These are phyloP conservation scores for Tinea pellionella DNA, from an alignment of 2,888 invertebrate genomes.

Conservation along the genomic window DNA sequence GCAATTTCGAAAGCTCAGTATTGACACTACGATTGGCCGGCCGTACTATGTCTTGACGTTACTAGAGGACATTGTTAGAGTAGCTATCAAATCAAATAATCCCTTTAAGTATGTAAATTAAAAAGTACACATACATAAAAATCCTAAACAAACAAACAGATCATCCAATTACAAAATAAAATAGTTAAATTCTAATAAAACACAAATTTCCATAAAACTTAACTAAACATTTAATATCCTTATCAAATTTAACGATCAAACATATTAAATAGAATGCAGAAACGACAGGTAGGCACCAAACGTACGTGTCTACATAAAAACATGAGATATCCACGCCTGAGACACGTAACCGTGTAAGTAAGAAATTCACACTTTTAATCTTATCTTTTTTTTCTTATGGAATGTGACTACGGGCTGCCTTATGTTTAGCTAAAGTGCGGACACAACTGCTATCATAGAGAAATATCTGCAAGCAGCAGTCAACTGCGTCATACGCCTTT, in stretches of 20 bases:
- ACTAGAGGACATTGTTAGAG: too few relatives aligned
- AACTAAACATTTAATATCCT: slow-evolving; percentile 15
- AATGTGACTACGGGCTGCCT: slow-evolving; percentile 23
- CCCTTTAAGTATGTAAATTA: too few relatives aligned
- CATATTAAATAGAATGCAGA: slow-evolving; percentile 36
- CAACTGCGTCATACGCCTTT: too few relatives aligned
- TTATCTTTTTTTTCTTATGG: too few relatives aligned
- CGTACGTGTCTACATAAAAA: slow-evolving; percentile 23
- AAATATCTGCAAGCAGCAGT: too few relatives aligned
- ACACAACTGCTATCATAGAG: too few relatives aligned
- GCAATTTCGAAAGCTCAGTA: too few relatives aligned
- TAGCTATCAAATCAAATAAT: too few relatives aligned
- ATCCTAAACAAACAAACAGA: slow-evolving; percentile 15
- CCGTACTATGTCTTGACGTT: too few relatives aligned
- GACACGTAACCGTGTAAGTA: slow-evolving; percentile 13
- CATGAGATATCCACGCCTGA: slow-evolving; percentile 17
- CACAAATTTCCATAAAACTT: slow-evolving; percentile 3
- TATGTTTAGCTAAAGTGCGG: too few relatives aligned
- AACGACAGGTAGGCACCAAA: slow-evolving; percentile 45
- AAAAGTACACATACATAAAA: too few relatives aligned
- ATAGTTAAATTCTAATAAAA: not conserved
- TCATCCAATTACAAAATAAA: not conserved
- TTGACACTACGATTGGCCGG: too few relatives aligned
- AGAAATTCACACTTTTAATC: not conserved
- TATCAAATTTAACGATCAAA: slow-evolving; percentile 41